These are phyloP conservation scores for Parasteatoda tepidariorum DNA, from an alignment of 1,140 invertebrate genomes.

Conservation along the genomic window DNA sequence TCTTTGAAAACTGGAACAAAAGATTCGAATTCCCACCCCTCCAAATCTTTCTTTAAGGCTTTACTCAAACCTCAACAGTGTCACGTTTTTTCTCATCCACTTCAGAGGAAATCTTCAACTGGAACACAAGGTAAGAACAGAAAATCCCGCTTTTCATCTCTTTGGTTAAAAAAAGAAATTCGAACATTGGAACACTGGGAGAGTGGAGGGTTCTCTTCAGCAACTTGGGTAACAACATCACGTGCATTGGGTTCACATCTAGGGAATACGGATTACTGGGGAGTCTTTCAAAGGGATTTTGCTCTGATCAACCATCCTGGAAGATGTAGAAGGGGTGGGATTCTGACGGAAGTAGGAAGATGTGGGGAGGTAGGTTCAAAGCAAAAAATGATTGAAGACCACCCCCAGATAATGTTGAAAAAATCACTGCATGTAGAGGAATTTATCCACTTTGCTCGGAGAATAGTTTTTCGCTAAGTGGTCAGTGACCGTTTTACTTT, in stretches of 20 bases:
- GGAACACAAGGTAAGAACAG: background rate
- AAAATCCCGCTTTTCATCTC: background rate
- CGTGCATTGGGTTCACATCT: conserved; percentile 12
- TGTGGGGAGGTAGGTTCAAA: background rate
- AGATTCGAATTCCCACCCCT: no score
- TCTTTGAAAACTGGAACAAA: no score
- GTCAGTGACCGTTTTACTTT: conserved; percentile 7
- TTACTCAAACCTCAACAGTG: no score
- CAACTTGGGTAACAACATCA: conserved; percentile 48
- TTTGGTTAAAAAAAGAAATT: background rate
- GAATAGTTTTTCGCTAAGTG: conserved; percentile 57
- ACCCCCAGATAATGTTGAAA: conserved; percentile 47
- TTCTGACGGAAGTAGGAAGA: background rate
- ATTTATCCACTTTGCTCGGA: conserved; percentile 56
- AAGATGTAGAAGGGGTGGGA: conserved; percentile 7
- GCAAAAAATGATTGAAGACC: conserved; percentile 54
- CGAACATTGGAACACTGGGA: background rate
- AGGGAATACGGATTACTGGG: conserved; percentile 53
- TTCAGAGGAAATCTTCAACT: background rate
- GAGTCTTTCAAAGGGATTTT: conserved; percentile 49
- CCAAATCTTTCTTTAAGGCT: no score
- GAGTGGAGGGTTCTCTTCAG: background rate
- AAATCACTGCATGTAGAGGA: conserved; percentile 55
- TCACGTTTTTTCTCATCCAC: no score
- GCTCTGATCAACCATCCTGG: background rate